Conservation (phyloP, 2,797 vertebrate species). For the Myotis vivesi region DNA sequence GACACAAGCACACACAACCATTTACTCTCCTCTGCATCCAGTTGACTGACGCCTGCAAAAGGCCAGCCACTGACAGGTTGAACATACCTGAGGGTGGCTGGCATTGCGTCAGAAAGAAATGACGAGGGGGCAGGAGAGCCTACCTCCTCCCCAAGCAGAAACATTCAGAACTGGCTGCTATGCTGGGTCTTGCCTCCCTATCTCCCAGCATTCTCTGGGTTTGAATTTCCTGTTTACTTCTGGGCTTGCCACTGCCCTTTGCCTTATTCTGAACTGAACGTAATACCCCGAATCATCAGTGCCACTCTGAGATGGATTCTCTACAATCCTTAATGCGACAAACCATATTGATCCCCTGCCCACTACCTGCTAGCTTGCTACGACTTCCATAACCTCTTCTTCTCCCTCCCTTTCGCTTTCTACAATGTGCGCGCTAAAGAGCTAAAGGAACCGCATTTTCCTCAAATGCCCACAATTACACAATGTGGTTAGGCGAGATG, state of each 20-base stretch:
- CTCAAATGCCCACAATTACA: accelerated
- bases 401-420: neutral
- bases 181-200: neutral
- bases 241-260: neutral
- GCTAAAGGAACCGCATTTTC: neutral
- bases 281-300: slow-evolving; percentile 43
- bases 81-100: neutral
- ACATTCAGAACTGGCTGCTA: accelerated
- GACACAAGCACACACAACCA: neutral
- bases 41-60: neutral
- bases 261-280: accelerated
- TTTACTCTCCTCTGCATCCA: neutral
- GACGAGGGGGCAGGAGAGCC: neutral
- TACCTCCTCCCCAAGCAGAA: neutral
- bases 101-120: neutral
- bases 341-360: slow-evolving; percentile 66
- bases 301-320: slow-evolving; percentile 66
- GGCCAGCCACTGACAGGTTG: neutral
- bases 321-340: slow-evolving; percentile 72
- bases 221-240: neutral
- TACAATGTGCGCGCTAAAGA: neutral
- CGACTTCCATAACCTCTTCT: slow-evolving; percentile 62
- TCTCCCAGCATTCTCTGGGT: neutral
- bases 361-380: slow-evolving; percentile 53
- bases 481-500: neutral